Evolutionary conservation across 2,888 invertebrate genomes (phyloP).

Genomic region (Seladonia tumulorum): DNA sequence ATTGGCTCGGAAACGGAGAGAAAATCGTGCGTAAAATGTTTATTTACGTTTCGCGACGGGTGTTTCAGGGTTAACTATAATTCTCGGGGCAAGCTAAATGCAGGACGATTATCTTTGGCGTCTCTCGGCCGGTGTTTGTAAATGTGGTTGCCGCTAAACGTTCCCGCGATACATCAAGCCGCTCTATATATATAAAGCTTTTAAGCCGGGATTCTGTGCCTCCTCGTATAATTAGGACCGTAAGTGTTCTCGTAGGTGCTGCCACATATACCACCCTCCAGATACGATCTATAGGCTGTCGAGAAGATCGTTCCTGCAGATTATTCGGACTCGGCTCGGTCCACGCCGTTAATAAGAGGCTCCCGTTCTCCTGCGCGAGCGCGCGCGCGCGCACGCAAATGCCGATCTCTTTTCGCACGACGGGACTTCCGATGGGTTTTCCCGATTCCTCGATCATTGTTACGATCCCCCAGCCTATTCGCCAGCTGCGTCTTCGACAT

Average conservation of each 20-base stretch:
- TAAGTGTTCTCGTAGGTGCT: slow-evolving; percentile 67
- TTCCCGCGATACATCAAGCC: slow-evolving; percentile 73
- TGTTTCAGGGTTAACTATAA: slow-evolving; percentile 23
- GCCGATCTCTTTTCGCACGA: slow-evolving; percentile 24
- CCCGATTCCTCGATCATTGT: slow-evolving; percentile 38
- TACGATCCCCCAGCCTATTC: background rate
- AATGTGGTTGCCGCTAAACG: slow-evolving; percentile 57
- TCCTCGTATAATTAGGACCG: slow-evolving; percentile 72
- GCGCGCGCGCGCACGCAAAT: background rate
- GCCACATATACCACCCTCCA: slow-evolving; percentile 57
- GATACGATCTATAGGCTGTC: slow-evolving; percentile 68
- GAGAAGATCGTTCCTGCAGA: slow-evolving; percentile 65
- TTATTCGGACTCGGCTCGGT: slow-evolving; percentile 41
- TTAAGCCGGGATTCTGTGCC: slow-evolving; percentile 72
- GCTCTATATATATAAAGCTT: slow-evolving; percentile 78
- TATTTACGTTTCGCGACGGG: slow-evolving; percentile 5
- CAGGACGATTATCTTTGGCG: slow-evolving; percentile 59
- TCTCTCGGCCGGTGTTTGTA: slow-evolving; percentile 57
- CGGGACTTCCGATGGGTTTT: slow-evolving; percentile 31
- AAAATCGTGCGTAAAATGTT: background rate
- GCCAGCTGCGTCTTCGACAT: slow-evolving; percentile 33
- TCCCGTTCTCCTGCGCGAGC: slow-evolving; percentile 18
- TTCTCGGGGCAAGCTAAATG: slow-evolving; percentile 41
- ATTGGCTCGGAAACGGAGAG: background rate
- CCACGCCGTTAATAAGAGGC: slow-evolving; percentile 45